Evolutionary conservation across 2,797 vertebrate species (phyloP).

Genomic region (Cossypha heuglini): DNA sequence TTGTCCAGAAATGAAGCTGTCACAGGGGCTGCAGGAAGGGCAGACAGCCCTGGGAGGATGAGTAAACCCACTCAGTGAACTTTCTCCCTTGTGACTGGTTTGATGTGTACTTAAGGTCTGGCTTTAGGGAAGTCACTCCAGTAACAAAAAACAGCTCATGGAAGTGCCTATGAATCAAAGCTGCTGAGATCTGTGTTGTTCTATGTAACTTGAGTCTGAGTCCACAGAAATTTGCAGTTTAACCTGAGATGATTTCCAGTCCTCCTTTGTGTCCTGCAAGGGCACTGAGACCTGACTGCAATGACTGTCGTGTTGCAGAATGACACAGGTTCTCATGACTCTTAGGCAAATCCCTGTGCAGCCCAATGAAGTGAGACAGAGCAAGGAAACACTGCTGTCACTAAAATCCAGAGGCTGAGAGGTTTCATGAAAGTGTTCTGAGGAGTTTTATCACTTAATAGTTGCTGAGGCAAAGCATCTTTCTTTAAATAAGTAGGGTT

Average conservation of each 20-base stretch:
- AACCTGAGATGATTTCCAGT: not conserved
- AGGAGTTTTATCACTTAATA: not conserved
- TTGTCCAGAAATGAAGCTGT: not conserved
- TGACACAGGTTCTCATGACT: not conserved
- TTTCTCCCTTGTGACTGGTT: not conserved
- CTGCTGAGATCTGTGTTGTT: not conserved
- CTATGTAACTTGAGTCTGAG: not conserved
- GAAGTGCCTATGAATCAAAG: not conserved
- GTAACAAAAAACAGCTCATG: not conserved
- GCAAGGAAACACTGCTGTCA: not conserved
- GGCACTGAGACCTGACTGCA: not conserved
- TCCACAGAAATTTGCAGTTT: not conserved
- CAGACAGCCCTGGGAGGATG: not conserved
- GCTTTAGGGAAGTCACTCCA: not conserved
- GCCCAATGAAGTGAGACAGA: too few relatives aligned
- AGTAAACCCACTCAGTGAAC: not conserved
- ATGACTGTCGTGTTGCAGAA: accelerated
- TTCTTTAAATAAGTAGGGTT: not conserved
- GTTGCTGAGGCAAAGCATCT: not conserved
- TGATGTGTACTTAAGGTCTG: not conserved
- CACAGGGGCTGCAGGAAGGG: not conserved
- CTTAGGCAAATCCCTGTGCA: not conserved
- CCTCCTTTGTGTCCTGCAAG: not conserved
- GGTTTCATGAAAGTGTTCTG: not conserved
- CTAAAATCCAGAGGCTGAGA: not conserved